Conservation (phyloP, 1,140 invertebrate genomes). For the Cecropterus lyciades region DNA sequence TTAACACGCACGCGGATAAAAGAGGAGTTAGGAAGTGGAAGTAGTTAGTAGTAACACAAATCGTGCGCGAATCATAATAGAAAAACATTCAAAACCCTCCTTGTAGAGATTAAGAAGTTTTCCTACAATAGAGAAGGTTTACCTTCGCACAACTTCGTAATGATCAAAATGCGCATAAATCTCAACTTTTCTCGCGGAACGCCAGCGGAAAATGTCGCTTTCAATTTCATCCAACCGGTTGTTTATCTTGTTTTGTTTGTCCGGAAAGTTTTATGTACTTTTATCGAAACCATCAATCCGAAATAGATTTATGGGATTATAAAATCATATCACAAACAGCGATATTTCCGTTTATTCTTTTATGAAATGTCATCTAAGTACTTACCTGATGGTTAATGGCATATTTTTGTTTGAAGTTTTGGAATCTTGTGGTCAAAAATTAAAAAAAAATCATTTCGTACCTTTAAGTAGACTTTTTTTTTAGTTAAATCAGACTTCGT, state of each 20-base stretch:
- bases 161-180: conserved; percentile 69
- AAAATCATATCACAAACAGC: neutral
- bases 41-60: neutral
- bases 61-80: conserved; percentile 8
- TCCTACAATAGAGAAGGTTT: conserved; percentile 43
- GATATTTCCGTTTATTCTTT: no score
- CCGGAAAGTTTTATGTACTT: conserved; percentile 21
- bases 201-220: conserved; percentile 50
- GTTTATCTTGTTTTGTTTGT: conserved; percentile 44
- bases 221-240: conserved; percentile 51
- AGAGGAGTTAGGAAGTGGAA: no score
- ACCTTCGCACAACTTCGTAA: conserved; percentile 41
- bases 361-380: no score
- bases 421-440: no score
- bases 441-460: no score
- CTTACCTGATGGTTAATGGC: no score
- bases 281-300: conserved; percentile 13
- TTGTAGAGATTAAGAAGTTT: conserved; percentile 46
- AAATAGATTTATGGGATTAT: conserved; percentile 14
- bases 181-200: conserved; percentile 52
- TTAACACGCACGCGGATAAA: no score
- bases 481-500: no score
- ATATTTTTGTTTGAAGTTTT: no score
- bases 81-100: conserved; percentile 22
- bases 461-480: no score